Evolutionary conservation across 2,113 vertebrate genomes (phyloP).

Genomic region (Lampris megalopsis): DNA sequence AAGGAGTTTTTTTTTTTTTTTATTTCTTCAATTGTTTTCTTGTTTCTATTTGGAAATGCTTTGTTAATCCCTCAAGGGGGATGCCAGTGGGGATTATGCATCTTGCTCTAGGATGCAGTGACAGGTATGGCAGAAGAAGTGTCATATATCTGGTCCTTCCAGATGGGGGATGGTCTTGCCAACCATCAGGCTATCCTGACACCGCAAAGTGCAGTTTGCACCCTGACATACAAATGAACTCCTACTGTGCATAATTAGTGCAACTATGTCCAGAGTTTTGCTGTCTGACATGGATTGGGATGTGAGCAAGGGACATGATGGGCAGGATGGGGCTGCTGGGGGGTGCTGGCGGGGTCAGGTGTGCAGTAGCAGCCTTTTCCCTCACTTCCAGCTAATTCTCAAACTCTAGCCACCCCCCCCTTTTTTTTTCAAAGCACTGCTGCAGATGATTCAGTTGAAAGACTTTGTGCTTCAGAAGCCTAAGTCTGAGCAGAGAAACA

Average conservation of each 20-base stretch:
- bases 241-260: neutral
- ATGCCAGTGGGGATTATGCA: too few relatives aligned
- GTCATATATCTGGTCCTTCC: too few relatives aligned
- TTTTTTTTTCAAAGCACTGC: neutral
- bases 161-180: too few relatives aligned
- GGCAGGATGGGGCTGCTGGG: too few relatives aligned
- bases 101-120: too few relatives aligned
- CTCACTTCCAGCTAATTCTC: conserved; percentile 1
- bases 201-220: neutral
- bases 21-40: too few relatives aligned
- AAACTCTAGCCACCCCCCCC: neutral
- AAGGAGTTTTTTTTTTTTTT: too few relatives aligned
- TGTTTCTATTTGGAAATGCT: too few relatives aligned
- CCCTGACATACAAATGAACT: conserved; percentile 1
- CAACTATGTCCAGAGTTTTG: neutral
- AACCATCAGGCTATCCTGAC: too few relatives aligned
- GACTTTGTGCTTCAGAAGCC: conserved; percentile 4
- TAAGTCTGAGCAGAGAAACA: neutral
- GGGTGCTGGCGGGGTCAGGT: too few relatives aligned
- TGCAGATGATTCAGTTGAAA: conserved; percentile 25
- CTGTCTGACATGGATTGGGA: neutral
- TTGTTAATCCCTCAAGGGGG: too few relatives aligned
- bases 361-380: neutral
- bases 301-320: conserved; percentile 1
- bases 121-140: too few relatives aligned